Evolutionary conservation across 1,140 invertebrate genomes (phyloP), one percentile per base, ranked within the genome.

Genomic region (Temnothorax nylanderi): DNA sequence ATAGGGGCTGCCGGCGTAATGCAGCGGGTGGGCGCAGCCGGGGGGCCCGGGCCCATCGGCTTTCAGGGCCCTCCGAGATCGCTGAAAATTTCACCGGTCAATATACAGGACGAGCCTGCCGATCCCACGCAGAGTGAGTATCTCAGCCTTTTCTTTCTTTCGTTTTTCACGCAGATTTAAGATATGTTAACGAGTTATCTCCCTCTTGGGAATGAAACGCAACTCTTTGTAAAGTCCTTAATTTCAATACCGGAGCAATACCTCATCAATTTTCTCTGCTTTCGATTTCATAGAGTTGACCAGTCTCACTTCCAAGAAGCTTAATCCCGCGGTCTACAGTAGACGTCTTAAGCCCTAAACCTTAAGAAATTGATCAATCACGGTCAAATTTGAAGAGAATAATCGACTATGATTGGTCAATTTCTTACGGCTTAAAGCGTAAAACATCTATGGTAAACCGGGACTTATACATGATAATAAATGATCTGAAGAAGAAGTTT

Each of bases 11-110:
- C 92, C 65, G 92, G 88, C 86, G 91, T 91, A 85, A 95, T 95
- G 95, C 94, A 95, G 88, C 88, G 93, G 88, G 87, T 92, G 91
- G 92, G 93, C 88, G 86, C 93, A 76, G 91, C 91, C 88, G 93
- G 94, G 87, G 94, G 94, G 85, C 94, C 93, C 82, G 94, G 94
- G 71, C 94, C 95, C 64, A 88, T 95, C 75, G 93, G 94, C 72
- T 93, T 95, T 54, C 95, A 95, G 88, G 94, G 94, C 69, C 95
- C 95, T 86, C 94, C 94, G 69, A 94, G 95, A 88, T 94, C 95
- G 86, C 94, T 96, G 93, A 96, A 96, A 94, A 96, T 96, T 92
- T 96, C 96, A 86, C 96, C 96, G 56, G 95, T 96, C 85, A 96
- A 96, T 91, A 94, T 95, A 71, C 95, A 96, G 86, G 96, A 95